Percentiles rank a stretch among this genome's conserved stretches.
These are phyloP conservation scores for Lagopus muta DNA, from an alignment of 2,113 vertebrate species.

Conservation along the genomic window DNA sequence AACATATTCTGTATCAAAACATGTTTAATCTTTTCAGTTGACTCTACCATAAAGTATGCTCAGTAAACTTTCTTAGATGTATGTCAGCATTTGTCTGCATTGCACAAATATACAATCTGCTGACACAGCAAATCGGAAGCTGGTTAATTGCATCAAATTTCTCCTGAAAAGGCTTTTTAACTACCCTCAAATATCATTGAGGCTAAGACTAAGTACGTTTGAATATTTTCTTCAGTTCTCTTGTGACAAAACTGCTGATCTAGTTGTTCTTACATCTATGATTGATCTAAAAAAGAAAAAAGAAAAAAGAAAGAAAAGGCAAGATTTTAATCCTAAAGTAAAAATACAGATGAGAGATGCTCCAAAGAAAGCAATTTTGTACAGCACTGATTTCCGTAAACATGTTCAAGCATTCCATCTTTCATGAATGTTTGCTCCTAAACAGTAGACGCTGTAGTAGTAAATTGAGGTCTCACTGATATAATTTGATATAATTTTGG, in stretches of 20 bases:
- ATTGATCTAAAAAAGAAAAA: slow-evolving; percentile 42
- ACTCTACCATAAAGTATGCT: background rate
- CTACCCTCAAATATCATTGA: slow-evolving; percentile 56
- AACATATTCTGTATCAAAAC: background rate
- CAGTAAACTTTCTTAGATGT: slow-evolving; percentile 48
- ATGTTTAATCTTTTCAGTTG: slow-evolving; percentile 18
- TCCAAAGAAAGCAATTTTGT: slow-evolving; percentile 57
- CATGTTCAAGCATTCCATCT: slow-evolving; percentile 53
- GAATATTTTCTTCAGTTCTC: slow-evolving; percentile 65
- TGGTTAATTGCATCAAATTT: slow-evolving; percentile 77
- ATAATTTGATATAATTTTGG: slow-evolving; percentile 33
- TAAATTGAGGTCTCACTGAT: slow-evolving; percentile 34
- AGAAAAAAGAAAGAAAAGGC: slow-evolving; percentile 32
- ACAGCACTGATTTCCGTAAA: slow-evolving; percentile 63
- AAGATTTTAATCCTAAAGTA: slow-evolving; percentile 68
- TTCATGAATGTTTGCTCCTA: slow-evolving; percentile 60
- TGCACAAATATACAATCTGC: slow-evolving; percentile 58
- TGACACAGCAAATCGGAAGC: slow-evolving; percentile 68
- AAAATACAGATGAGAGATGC: slow-evolving; percentile 72
- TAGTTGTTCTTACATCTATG: slow-evolving; percentile 56
- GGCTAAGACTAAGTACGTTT: slow-evolving; percentile 61
- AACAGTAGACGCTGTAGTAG: slow-evolving; percentile 38
- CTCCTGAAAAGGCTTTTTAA: slow-evolving; percentile 72
- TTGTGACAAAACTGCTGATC: slow-evolving; percentile 73
- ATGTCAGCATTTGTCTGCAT: slow-evolving; percentile 65